These are phyloP conservation scores for Carterocephalus palaemon DNA, from an alignment of 2,888 invertebrate species.

Conservation along the genomic window DNA sequence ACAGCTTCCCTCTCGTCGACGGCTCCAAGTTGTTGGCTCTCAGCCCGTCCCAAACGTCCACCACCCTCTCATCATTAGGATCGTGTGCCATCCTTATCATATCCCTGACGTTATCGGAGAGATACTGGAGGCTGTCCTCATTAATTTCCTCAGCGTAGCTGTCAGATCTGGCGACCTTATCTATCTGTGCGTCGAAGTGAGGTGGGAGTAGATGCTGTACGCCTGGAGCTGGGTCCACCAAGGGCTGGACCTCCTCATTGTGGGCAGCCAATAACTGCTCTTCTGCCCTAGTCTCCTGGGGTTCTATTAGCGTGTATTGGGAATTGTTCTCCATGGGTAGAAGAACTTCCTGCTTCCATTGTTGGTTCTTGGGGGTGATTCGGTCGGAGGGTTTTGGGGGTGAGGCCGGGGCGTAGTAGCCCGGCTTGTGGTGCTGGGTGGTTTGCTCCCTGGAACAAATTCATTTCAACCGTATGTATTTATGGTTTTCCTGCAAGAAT, in stretches of 20 bases:
- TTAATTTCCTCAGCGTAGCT: conserved; percentile 48
- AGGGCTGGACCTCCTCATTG: conserved; percentile 56
- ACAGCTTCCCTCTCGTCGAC: conserved; percentile 75
- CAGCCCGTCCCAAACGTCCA: conserved; percentile 61
- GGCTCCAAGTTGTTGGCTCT: conserved; percentile 49
- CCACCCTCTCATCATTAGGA: conserved; percentile 55
- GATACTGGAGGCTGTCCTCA: conserved; percentile 67
- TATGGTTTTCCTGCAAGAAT: conserved; percentile 18
- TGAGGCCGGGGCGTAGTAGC: conserved; percentile 72
- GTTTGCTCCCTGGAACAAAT: conserved; percentile 55
- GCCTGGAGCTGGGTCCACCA: conserved; percentile 57
- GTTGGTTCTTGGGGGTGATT: conserved; percentile 39
- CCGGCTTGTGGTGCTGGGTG: conserved; percentile 71
- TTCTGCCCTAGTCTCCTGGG: conserved; percentile 49
- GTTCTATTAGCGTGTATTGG: conserved; percentile 62
- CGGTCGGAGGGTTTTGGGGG: conserved; percentile 64
- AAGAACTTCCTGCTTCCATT: conserved; percentile 55
- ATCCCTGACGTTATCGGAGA: conserved; percentile 62
- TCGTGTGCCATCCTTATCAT: conserved; percentile 64
- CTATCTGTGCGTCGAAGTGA: conserved; percentile 49
- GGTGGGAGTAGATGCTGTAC: conserved; percentile 54
- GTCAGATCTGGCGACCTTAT: conserved; percentile 55
- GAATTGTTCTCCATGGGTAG: conserved; percentile 57
- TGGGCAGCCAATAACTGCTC: conserved; percentile 57
- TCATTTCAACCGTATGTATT: conserved; percentile 32